Conservation (phyloP, 2,888 invertebrate genomes). For the Dioctria linearis region DNA sequence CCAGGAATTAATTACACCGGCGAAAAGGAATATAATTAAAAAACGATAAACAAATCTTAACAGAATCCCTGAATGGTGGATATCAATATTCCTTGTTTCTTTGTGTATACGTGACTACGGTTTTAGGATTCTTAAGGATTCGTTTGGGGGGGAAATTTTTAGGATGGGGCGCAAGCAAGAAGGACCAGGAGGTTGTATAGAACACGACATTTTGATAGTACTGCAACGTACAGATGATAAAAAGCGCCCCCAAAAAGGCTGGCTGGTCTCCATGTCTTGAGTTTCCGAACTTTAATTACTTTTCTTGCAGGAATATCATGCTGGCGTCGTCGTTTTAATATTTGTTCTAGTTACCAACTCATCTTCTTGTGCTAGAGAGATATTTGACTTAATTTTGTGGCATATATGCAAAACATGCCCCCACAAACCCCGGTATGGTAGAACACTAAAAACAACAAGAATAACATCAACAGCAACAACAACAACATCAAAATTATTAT, state of each 20-base stretch:
- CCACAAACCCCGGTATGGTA: not conserved
- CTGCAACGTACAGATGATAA: slow-evolving; percentile 3
- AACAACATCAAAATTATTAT: slow-evolving; percentile 28
- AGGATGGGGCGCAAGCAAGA: not conserved
- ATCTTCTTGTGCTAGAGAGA: slow-evolving; percentile 26
- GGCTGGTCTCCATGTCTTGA: slow-evolving; percentile 34
- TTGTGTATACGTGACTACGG: slow-evolving; percentile 17
- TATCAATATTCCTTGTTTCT: slow-evolving; percentile 19
- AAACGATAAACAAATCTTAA: slow-evolving; percentile 31
- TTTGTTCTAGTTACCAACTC: slow-evolving; percentile 41
- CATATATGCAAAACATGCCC: slow-evolving; percentile 49
- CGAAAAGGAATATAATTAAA: slow-evolving; percentile 21
- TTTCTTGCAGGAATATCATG: slow-evolving; percentile 48
- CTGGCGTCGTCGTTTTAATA: slow-evolving; percentile 50
- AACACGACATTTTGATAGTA: not conserved
- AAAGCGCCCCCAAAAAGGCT: slow-evolving; percentile 13
- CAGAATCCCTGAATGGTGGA: not conserved
- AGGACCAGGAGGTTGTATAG: not conserved
- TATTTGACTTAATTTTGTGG: slow-evolving; percentile 50
- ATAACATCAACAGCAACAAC: not conserved
- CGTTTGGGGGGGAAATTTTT: slow-evolving; percentile 5
- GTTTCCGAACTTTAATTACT: slow-evolving; percentile 49
- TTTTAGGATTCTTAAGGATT: not conserved
- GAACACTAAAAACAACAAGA: slow-evolving; percentile 10
- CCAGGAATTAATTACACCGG: slow-evolving; percentile 9